These are phyloP conservation scores for Uropetala carovei DNA, from an alignment of 2,888 invertebrate genomes.

Conservation along the genomic window DNA sequence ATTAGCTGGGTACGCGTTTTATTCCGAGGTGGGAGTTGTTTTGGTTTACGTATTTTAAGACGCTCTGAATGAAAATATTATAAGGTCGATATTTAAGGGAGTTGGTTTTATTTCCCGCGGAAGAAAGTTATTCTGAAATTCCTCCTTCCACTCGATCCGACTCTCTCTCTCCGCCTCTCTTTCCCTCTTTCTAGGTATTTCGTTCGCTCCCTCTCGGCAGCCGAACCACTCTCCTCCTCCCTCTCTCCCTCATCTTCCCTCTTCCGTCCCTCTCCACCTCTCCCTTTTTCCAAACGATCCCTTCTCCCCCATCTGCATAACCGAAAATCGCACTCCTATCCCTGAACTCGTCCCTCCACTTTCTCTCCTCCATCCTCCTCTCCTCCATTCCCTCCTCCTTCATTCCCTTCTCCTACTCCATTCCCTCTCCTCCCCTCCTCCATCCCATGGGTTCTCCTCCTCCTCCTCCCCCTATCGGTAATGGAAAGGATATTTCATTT, in stretches of 20 bases:
- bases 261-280: neutral
- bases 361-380: neutral
- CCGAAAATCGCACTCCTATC: too few species aligned
- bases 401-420: neutral
- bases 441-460: neutral
- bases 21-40: too few species aligned
- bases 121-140: neutral
- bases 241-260: neutral
- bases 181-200: neutral
- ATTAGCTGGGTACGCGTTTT: too few species aligned
- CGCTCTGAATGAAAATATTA: neutral
- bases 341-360: too few species aligned
- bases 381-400: neutral
- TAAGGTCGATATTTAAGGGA: neutral
- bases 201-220: neutral
- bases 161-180: neutral
- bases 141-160: neutral
- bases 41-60: too few species aligned
- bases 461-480: constrained; percentile 2
- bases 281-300: neutral
- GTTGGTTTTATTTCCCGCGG: neutral
- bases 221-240: neutral
- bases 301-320: too few species aligned
- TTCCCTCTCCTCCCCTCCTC: neutral
- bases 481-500: constrained; percentile 35